Percentiles rank a stretch among this genome's conserved stretches.
Evolutionary conservation across 2,888 invertebrate species (phyloP).

Genomic region (Rotaria macrura): DNA sequence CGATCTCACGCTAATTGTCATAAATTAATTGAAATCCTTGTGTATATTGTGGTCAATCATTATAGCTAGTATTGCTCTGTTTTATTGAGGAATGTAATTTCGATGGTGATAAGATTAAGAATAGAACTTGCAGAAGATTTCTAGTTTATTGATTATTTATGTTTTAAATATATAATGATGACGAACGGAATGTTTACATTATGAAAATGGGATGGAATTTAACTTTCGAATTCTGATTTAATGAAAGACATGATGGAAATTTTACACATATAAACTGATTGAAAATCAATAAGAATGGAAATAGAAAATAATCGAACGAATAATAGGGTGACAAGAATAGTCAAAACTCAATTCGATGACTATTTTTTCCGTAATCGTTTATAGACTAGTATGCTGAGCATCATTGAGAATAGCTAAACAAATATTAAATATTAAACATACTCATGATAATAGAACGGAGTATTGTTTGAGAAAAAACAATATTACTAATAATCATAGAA

Average conservation of each 20-base stretch:
- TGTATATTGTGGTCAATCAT: no score
- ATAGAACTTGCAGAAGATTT: no score
- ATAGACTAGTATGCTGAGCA: not conserved
- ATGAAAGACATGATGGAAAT: not conserved
- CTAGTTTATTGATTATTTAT: no score
- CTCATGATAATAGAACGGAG: not conserved
- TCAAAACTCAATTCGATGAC: not conserved
- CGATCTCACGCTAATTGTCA: no score
- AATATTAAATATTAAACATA: not conserved
- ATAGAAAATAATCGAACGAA: not conserved
- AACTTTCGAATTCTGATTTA: not conserved
- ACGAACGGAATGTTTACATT: not conserved
- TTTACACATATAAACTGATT: not conserved
- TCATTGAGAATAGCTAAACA: not conserved
- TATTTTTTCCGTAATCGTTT: not conserved
- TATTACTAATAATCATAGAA: not conserved
- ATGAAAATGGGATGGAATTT: not conserved
- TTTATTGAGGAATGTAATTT: no score
- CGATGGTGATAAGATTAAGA: no score
- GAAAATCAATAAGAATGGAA: not conserved
- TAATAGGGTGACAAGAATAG: not conserved
- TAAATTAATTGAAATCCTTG: no score
- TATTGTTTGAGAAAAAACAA: not conserved
- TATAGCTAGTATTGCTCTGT: no score
- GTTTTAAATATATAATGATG: no score